phyloP scores from a whole-genome alignment of 35 echinoderm and acorn worm species.

The Apostichopus japonicus region DNA sequence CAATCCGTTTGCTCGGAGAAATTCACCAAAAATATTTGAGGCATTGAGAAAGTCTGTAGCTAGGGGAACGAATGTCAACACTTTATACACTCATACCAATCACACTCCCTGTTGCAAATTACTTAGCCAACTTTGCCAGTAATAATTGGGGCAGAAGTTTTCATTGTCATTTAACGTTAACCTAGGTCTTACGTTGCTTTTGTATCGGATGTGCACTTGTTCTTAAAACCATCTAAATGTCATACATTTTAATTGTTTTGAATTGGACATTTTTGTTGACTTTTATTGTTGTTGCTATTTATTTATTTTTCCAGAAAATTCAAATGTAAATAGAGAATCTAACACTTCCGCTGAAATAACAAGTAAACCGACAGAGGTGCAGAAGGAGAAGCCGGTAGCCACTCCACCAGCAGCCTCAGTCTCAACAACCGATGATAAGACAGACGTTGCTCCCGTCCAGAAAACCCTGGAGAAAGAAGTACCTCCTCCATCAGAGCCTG shows the following conservation, averaged over 20 bases:
- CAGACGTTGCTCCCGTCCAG: neutral
- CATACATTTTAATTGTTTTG: no score
- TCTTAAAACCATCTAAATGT: neutral
- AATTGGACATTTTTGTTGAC: neutral
- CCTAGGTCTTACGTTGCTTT: no score
- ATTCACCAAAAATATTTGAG: no score
- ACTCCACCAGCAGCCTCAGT: neutral
- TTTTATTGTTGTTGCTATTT: neutral
- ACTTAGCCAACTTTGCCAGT: no score
- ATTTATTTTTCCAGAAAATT: neutral
- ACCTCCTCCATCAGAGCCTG: neutral
- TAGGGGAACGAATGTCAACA: no score
- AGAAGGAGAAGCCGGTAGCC: neutral
- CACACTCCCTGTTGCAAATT: no score
- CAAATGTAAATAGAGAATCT: neutral
- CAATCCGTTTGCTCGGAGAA: no score
- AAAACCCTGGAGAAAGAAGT: neutral
- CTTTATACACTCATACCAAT: no score
- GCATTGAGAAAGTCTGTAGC: no score
- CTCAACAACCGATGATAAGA: neutral
- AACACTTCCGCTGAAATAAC: constrained; percentile 18
- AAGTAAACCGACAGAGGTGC: neutral
- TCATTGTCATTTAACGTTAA: no score
- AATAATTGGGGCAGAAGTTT: no score
- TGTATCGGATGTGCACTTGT: neutral